Conservation (phyloP, 2,113 vertebrate species). For the Equus quagga region DNA sequence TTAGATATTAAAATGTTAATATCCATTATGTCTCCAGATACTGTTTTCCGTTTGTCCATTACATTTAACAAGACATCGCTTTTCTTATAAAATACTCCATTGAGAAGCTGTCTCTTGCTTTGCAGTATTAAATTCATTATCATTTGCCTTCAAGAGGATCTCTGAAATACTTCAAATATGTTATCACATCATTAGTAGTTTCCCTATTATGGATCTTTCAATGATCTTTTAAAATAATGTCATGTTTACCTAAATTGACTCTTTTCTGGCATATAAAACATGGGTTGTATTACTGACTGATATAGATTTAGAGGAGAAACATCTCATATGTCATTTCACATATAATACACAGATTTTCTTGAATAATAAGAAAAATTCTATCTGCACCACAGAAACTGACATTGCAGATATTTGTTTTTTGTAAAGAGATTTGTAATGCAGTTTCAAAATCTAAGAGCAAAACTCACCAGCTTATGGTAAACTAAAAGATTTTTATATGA, state of each 20-base stretch:
- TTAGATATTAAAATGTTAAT: slow-evolving; percentile 35
- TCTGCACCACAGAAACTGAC: background rate
- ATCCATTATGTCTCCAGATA: background rate
- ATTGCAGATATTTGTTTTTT: background rate
- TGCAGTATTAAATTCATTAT: background rate
- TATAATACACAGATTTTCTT: background rate
- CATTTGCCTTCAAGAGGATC: slow-evolving; percentile 4
- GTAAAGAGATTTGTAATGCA: background rate
- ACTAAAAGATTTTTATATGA: background rate
- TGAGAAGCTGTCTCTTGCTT: background rate
- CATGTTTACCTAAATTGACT: slow-evolving; percentile 8
- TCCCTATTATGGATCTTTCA: background rate
- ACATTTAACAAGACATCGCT: background rate
- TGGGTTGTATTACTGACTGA: background rate
- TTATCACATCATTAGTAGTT: background rate
- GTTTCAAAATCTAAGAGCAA: background rate
- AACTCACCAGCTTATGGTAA: background rate
- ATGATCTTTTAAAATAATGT: slow-evolving; percentile 29
- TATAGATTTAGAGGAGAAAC: background rate
- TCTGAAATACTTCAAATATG: slow-evolving; percentile 12
- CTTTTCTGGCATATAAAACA: background rate
- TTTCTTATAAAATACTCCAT: background rate
- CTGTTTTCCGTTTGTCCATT: background rate
- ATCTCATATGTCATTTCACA: background rate
- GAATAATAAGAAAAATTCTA: background rate